phyloP scores from a whole-genome alignment of 2,797 vertebrate species.

The Poeciliopsis presidionis region DNA sequence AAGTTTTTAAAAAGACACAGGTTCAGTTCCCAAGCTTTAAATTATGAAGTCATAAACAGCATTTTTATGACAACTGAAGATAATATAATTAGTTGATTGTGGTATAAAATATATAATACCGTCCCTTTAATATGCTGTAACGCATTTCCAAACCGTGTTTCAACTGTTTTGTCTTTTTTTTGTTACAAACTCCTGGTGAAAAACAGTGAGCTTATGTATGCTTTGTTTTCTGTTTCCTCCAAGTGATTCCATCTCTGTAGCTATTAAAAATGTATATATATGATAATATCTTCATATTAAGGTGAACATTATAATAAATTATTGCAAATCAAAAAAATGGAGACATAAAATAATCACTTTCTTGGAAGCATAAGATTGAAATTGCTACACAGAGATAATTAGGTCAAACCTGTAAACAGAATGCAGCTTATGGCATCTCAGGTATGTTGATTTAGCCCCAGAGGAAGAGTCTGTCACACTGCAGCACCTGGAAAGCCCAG shows the following conservation, averaged over 20 bases:
- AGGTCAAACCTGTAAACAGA: neutral
- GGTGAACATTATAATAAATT: neutral
- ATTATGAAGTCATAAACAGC: too few relatives aligned
- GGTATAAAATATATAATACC: too few relatives aligned
- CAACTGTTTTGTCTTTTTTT: too few relatives aligned
- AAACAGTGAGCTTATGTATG: neutral
- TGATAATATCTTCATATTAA: neutral
- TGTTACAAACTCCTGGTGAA: neutral
- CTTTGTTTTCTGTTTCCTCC: neutral
- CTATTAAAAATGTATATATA: neutral
- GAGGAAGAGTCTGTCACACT: neutral
- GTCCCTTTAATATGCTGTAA: too few relatives aligned
- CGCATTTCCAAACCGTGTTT: too few relatives aligned
- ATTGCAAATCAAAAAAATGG: neutral
- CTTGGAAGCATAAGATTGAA: neutral
- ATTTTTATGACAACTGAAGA: too few relatives aligned
- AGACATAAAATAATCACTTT: neutral
- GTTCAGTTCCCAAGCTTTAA: too few relatives aligned
- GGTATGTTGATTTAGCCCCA: neutral
- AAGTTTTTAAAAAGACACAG: too few relatives aligned
- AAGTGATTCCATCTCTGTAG: neutral
- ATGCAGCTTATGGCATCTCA: neutral
- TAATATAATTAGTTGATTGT: too few relatives aligned
- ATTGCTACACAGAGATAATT: neutral
- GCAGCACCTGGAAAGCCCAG: neutral